These are phyloP conservation scores for Peucedramus taeniatus DNA, from an alignment of 2,113 vertebrate genomes.

Conservation along the genomic window DNA sequence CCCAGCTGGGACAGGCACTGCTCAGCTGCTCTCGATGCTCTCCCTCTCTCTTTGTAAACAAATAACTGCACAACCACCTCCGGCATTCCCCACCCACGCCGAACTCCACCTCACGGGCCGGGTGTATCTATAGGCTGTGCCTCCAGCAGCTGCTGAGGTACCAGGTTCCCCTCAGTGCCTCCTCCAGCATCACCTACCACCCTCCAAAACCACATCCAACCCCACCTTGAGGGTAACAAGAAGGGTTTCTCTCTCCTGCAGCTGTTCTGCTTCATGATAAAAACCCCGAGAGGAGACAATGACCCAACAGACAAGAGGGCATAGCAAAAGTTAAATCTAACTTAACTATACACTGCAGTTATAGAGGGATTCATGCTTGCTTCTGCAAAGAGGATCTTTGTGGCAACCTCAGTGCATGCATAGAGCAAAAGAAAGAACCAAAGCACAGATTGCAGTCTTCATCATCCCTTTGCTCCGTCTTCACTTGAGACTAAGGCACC, in stretches of 20 bases:
- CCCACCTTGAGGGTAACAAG: no score
- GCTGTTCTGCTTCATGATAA: background rate
- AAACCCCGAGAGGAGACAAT: background rate
- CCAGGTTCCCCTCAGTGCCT: background rate
- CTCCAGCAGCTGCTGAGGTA: background rate
- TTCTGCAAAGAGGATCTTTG: background rate
- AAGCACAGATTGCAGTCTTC: background rate
- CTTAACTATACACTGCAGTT: background rate
- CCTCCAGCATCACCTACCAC: rapidly evolving
- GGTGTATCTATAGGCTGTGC: rapidly evolving
- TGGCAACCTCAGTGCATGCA: background rate
- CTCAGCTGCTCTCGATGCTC: background rate
- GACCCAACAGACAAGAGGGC: background rate
- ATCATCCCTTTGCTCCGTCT: background rate
- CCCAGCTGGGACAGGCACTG: rapidly evolving
- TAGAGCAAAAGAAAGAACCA: rapidly evolving
- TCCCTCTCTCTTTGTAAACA: background rate
- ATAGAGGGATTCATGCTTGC: background rate
- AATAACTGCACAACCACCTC: background rate
- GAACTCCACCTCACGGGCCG: rapidly evolving
- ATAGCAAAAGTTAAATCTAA: background rate
- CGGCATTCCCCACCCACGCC: rapidly evolving
- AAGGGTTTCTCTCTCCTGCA: background rate
- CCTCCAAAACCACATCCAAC: background rate
- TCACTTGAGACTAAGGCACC: background rate